Percentiles rank a stretch among this genome's conserved stretches.
Conservation (phyloP, 2,113 vertebrate genomes). For the Collichthys lucidus region DNA sequence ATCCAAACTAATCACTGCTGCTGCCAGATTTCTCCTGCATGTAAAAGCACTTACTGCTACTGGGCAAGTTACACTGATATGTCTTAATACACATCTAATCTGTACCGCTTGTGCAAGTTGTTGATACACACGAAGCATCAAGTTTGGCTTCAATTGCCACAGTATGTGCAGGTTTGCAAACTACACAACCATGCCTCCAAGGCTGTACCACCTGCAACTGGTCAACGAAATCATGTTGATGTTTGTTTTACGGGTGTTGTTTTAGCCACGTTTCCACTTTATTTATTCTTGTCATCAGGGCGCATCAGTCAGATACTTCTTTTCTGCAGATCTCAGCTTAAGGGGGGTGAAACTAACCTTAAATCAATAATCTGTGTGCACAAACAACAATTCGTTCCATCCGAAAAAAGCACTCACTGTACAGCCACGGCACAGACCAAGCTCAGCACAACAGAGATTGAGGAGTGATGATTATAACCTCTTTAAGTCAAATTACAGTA, state of each 20-base stretch:
- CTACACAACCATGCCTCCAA: neutral
- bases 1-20: neutral
- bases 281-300: neutral
- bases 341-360: neutral
- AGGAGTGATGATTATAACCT: neutral
- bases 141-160: neutral
- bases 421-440: neutral
- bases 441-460: neutral
- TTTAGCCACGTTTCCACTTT: neutral
- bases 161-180: neutral
- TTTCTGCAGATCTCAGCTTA: neutral
- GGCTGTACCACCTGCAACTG: neutral
- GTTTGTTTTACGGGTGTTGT: neutral
- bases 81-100: neutral
- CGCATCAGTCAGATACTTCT: neutral
- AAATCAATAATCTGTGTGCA: neutral
- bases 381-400: neutral
- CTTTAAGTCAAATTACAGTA: neutral
- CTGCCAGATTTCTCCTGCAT: neutral
- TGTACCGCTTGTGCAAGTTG: neutral
- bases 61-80: too few species aligned
- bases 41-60: neutral
- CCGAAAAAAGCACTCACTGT: neutral
- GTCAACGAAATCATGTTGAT: conserved; percentile 1
- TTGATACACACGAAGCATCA: neutral